These are phyloP conservation scores for Phallusia fumigata DNA, from an alignment of 23 tunicate genomes.

Conservation along the genomic window DNA sequence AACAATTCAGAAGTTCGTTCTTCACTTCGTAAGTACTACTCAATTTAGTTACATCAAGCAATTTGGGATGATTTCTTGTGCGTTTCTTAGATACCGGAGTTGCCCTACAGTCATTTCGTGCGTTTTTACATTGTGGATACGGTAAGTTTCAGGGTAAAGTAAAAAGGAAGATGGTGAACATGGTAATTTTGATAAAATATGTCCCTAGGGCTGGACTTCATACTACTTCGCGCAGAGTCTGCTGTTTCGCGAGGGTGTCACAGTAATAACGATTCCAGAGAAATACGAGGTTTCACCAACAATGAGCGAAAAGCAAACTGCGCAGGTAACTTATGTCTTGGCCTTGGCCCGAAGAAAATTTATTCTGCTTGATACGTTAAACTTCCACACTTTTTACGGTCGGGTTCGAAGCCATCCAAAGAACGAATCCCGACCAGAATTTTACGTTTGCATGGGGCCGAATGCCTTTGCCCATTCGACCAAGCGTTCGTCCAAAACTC, in stretches of 20 bases:
- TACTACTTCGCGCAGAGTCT: slow-evolving; percentile 37
- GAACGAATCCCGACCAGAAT: too few species aligned
- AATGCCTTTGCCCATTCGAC: too few species aligned
- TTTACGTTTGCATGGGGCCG: too few species aligned
- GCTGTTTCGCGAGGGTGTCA: slow-evolving; percentile 35
- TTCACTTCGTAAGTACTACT: slow-evolving; percentile 21
- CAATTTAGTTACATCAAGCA: background rate
- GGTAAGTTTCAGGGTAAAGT: slow-evolving; percentile 23
- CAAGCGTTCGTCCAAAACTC: too few species aligned
- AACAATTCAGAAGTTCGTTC: slow-evolving; percentile 24
- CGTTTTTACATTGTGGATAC: slow-evolving; percentile 57
- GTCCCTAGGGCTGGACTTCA: slow-evolving; percentile 38
- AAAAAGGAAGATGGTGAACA: too few species aligned
- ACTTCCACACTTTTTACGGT: too few species aligned
- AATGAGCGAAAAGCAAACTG: background rate
- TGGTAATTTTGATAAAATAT: background rate
- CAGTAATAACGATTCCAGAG: slow-evolving; percentile 30
- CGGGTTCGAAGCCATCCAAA: too few species aligned
- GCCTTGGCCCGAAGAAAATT: too few species aligned
- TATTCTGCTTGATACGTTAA: too few species aligned
- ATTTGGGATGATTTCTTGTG: background rate
- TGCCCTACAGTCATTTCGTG: slow-evolving; percentile 26
- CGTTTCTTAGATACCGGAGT: slow-evolving; percentile 19
- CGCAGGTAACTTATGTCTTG: background rate
- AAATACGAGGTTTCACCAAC: slow-evolving; percentile 4